Conservation (phyloP, 2,797 vertebrate genomes). For the Pteropus rufus region DNA sequence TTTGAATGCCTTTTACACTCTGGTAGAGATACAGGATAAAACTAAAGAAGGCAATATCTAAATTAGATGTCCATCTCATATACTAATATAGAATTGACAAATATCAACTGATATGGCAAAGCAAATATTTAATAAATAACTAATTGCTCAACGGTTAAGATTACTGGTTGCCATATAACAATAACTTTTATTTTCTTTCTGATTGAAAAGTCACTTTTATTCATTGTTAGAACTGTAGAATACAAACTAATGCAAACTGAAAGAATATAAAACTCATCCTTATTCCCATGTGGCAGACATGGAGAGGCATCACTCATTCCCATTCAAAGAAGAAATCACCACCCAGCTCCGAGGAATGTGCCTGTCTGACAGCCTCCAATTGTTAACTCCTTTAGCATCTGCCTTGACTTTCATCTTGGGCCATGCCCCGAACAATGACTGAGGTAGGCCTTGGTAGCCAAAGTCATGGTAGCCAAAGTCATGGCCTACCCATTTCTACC, state of each 20-base stretch:
- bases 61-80: neutral
- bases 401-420: neutral
- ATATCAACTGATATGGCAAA: neutral
- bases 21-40: neutral
- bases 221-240: neutral
- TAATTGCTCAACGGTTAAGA: neutral
- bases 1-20: neutral
- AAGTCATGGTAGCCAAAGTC: neutral
- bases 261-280: neutral
- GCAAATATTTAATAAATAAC: neutral
- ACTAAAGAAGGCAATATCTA: neutral
- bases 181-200: neutral
- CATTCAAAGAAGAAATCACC: neutral
- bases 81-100: neutral
- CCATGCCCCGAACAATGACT: neutral
- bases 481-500: neutral
- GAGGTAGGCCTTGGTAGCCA: neutral
- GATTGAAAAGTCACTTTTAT: neutral
- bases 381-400: neutral
- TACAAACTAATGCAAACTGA: neutral
- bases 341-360: neutral
- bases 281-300: neutral
- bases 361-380: neutral
- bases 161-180: neutral
- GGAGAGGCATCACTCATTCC: neutral